Base-by-base conservation (phyloP, 1,140 invertebrate species). In the Triops longicaudatus region DNA sequence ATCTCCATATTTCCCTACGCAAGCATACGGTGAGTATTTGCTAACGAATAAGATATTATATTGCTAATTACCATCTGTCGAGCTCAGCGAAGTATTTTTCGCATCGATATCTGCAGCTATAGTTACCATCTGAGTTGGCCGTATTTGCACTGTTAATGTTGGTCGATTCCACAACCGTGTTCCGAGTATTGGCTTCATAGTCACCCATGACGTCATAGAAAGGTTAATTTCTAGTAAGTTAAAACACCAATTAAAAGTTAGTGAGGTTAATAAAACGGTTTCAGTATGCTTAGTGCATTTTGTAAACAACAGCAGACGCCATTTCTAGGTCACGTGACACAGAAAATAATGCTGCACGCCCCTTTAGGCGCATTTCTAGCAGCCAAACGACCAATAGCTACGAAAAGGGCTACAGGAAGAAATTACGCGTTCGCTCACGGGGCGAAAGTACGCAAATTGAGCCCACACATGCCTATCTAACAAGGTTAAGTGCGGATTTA, bases 1-100 rank as follows among this genome's bases (percentile, higher is more conserved):
- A 88, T 79, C 89, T 88, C 90, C 91, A 92, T 80, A 93, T 88
- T 81, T 88, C 86, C 89, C 92, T 93, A n/a, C n/a, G n/a, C n/a
- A n/a, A n/a, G n/a, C n/a, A n/a, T n/a, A n/a, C n/a, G n/a, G n/a
- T n/a, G n/a, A n/a, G n/a, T n/a, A n/a, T n/a, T n/a, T n/a, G n/a
- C n/a, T n/a, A n/a, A n/a, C n/a, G n/a, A n/a, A n/a, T n/a, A n/a
- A n/a, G n/a, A n/a, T n/a, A n/a, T n/a, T n/a, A n/a, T n/a, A n/a
- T n/a, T n/a, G n/a, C n/a, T 10, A 44, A 50, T 75, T 77, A 77
- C 76, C 76, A 77, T 74, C 72, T 71, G 27, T 77, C 72, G 7
- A 77, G 73, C 26, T 77, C 76, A 41, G 76, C 63, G 26, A 77
- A 77, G 31, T 77, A 77, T 77, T 77, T 77, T 73, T 77, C 76